Conservation (phyloP, 37 sponge, comb jelly and placozoan species). For the Spongia lamella region DNA sequence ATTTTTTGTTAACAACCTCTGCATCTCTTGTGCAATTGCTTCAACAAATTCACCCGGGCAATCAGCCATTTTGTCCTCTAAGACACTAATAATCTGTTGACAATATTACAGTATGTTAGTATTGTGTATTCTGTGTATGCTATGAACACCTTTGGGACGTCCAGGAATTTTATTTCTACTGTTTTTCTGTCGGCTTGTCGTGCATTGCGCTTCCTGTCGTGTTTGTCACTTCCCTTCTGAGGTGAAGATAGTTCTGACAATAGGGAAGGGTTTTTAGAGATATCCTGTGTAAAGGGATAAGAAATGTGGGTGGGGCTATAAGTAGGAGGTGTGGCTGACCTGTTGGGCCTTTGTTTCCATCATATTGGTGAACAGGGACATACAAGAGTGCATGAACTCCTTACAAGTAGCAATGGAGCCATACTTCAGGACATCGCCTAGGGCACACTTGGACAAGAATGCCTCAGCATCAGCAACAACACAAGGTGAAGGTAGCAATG, state of each 20-base stretch:
- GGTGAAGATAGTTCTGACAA: not conserved
- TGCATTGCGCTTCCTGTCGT: not conserved
- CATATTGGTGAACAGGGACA: slow-evolving; percentile 46
- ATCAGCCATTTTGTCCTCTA: slow-evolving; percentile 6
- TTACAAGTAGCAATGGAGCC: slow-evolving; percentile 36
- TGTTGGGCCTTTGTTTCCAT: slow-evolving; percentile 69
- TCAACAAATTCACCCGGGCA: slow-evolving; percentile 22
- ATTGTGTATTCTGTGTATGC: too few relatives aligned
- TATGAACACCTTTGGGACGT: too few relatives aligned
- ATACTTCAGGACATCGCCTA: slow-evolving; percentile 9
- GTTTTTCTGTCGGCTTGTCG: not conserved
- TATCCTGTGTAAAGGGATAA: not conserved
- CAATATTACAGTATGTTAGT: not conserved
- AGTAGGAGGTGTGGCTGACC: slow-evolving; percentile 25
- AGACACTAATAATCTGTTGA: slow-evolving; percentile 2
- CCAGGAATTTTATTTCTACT: not conserved
- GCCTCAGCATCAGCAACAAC: slow-evolving; percentile 50
- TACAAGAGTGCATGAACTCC: slow-evolving; percentile 51
- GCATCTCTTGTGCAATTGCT: not conserved
- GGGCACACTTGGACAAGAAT: slow-evolving; percentile 24
- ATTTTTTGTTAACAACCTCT: not conserved
- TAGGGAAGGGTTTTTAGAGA: too few relatives aligned
- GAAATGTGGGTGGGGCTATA: not conserved
- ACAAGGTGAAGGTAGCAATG: slow-evolving; percentile 60
- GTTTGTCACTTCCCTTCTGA: not conserved